Evolutionary conservation across 2,797 vertebrate genomes (phyloP), one percentile per base, ranked within the genome.

Genomic region (Ctenopoma kingsleyae): DNA sequence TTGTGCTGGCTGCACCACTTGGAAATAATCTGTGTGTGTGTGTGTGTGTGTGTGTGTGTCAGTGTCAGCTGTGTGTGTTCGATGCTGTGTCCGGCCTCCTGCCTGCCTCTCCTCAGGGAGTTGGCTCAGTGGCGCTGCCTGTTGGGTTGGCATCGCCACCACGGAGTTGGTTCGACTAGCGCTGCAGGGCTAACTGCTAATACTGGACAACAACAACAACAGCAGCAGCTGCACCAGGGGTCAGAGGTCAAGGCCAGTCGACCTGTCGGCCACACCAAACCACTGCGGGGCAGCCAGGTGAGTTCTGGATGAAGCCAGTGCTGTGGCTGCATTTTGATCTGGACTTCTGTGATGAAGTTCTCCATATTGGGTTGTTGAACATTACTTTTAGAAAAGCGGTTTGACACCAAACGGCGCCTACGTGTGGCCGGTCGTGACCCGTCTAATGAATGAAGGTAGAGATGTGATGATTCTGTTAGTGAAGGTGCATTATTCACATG

Each of bases 31-130:
- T 57, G 9, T 47, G 43, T 63, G 27, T 62, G 43, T 62, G 43
- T 59, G 41, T 58, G 38, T 66, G 3, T 61, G n/a, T 60, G 25
- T 40, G 12, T 62, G 43, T 59, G 41, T 58, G 38, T 66, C 2
- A 58, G n/a, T 60, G 25, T 40, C 13, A 17, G 67, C 25, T 15
- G 63, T 57, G 58, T 36, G 22, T 64, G 58, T 49, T 38, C 12
- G 27, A 92, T 94, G 94, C 70, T 94, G 84, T 94, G 93, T 65
- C 91, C 92, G 1, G 87, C 91, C 32, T 93, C 93, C 74, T 94
- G 94, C 80, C 87, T 94, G 69, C 93, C 94, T 11, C 92, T 94
- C 85, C 89, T 94, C 80, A 87, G 90, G 86, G 93, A 94, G 81
- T 74, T 94, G 70, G 90, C 92, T 68, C 92, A 92, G 83, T 93